phyloP scores from a whole-genome alignment of 2,797 vertebrate genomes.

The Hafferia zeledoni region DNA sequence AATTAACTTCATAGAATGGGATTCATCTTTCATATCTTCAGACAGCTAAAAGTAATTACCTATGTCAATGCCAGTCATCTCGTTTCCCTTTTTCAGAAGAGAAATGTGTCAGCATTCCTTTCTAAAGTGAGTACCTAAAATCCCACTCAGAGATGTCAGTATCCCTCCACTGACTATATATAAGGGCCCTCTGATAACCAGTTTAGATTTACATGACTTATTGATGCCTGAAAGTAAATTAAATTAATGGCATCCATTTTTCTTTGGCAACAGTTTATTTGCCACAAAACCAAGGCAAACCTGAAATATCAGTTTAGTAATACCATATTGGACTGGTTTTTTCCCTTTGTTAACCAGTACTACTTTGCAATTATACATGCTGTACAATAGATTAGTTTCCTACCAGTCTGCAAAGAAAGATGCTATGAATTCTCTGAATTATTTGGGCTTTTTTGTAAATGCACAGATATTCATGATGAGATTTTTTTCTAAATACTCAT shows the following conservation, averaged over 20 bases:
- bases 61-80: not conserved
- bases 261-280: not conserved
- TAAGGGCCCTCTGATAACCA: not conserved
- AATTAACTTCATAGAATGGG: conserved; percentile 16
- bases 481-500: not conserved
- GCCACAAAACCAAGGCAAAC: not conserved
- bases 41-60: conserved; percentile 12
- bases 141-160: not conserved
- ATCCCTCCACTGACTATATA: not conserved
- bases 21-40: not conserved
- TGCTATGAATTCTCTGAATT: not conserved
- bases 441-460: not conserved
- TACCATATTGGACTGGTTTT: not conserved
- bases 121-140: not conserved
- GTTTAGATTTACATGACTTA: not conserved
- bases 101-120: not conserved
- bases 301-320: not conserved
- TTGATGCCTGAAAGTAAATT: not conserved
- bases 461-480: not conserved
- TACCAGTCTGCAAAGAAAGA: not conserved
- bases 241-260: not conserved
- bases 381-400: not conserved
- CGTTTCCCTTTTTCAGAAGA: not conserved
- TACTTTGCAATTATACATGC: not conserved
- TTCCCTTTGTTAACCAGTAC: not conserved